Evolutionary conservation across 2,888 invertebrate genomes (phyloP).

Genomic region (Prosapia bicincta): DNA sequence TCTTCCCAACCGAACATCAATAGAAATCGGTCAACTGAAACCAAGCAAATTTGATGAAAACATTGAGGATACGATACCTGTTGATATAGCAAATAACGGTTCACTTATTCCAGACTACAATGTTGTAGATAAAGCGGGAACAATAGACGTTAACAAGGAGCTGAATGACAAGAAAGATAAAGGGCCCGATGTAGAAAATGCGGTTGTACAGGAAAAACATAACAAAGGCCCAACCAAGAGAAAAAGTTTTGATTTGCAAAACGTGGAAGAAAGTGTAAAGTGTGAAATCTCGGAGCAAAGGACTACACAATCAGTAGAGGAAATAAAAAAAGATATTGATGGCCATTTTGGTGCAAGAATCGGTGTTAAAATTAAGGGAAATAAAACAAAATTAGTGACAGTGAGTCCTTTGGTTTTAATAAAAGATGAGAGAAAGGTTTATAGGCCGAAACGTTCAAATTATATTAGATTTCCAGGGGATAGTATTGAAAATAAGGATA

Average conservation of each 20-base stretch:
- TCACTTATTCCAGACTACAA: slow-evolving; percentile 19
- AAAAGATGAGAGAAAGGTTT: not conserved
- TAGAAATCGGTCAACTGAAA: slow-evolving; percentile 23
- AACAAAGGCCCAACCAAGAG: not conserved
- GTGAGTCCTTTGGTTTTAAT: slow-evolving; percentile 5
- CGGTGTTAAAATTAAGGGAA: slow-evolving; percentile 3
- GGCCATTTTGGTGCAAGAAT: slow-evolving; percentile 17
- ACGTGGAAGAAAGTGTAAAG: not conserved
- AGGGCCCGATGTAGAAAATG: not conserved
- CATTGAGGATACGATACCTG: slow-evolving; percentile 40
- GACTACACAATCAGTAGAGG: not conserved
- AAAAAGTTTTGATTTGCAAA: not conserved
- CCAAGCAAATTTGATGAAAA: slow-evolving; percentile 42
- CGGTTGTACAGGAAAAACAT: not conserved
- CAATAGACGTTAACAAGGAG: slow-evolving; percentile 22
- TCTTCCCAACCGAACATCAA: not conserved
- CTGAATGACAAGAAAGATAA: not conserved
- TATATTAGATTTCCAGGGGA: not conserved
- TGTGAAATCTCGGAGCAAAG: not conserved
- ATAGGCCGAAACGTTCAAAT: slow-evolving; percentile 15
- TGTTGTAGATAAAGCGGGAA: slow-evolving; percentile 16
- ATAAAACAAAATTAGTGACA: slow-evolving; percentile 6
- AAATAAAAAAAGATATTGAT: slow-evolving; percentile 12
- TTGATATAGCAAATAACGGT: slow-evolving; percentile 36
- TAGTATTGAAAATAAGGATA: not conserved